Evolutionary conservation across 2,797 vertebrate species (phyloP).

Genomic region (Dryobates pubescens): DNA sequence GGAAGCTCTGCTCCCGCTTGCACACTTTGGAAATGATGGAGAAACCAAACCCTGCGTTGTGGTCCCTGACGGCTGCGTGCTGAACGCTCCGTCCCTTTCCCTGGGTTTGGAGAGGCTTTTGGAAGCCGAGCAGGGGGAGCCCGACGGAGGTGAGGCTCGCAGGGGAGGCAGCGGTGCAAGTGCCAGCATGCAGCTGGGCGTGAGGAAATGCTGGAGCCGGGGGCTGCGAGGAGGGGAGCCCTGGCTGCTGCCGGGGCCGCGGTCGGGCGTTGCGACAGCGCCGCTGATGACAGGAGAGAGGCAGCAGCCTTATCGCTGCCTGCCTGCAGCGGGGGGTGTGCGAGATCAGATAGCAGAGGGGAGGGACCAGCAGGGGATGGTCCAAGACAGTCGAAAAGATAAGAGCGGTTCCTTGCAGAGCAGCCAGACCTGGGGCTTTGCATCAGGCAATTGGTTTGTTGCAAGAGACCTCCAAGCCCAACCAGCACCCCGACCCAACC

Average conservation of each 20-base stretch:
- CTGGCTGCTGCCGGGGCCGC: neutral
- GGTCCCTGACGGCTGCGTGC: neutral
- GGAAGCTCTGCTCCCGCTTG: neutral
- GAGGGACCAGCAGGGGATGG: neutral
- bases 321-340: constrained; percentile 14
- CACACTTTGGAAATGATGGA: neutral
- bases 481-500: too few relatives aligned
- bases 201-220: neutral
- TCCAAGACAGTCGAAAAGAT: neutral
- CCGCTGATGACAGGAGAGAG: constrained; percentile 6
- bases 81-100: neutral
- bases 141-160: neutral
- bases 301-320: neutral
- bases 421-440: neutral
- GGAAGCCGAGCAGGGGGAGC: neutral
- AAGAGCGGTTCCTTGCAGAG: neutral
- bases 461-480: too few relatives aligned
- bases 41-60: neutral
- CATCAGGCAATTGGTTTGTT: too few relatives aligned
- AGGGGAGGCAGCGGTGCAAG: constrained; percentile 5
- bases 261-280: constrained; percentile 11
- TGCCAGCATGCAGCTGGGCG: neutral
- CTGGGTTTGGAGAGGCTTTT: neutral
- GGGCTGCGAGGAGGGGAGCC: neutral
- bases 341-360: constrained; percentile 52